A percentile compares a stretch with the other conserved stretches of the same genome.
Evolutionary conservation across 2,113 vertebrate species (phyloP).

Genomic region (Tilapia sparmanii): DNA sequence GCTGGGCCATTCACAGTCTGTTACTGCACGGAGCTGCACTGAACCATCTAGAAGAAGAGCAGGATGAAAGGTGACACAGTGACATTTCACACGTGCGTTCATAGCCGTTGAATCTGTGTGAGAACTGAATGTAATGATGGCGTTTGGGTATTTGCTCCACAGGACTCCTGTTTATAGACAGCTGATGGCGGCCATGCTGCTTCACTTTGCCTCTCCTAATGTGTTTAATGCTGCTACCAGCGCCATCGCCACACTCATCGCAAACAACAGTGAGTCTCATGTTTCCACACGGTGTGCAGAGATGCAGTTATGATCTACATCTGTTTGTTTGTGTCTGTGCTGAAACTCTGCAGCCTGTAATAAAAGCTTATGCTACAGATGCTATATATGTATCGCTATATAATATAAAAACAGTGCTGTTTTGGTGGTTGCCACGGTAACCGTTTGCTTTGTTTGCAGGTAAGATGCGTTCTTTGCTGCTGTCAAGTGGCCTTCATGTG

Average conservation of each 20-base stretch:
- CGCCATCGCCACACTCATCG: constrained; percentile 79
- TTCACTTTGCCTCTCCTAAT: constrained; percentile 81
- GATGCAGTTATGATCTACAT: background rate
- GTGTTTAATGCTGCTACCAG: constrained; percentile 85
- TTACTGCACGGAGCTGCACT: constrained; percentile 77
- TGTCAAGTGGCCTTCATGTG: constrained; percentile 88
- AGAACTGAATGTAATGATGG: background rate
- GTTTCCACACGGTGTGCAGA: background rate
- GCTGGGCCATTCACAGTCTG: constrained; percentile 89
- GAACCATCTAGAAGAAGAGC: constrained; percentile 77
- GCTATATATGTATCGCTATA: background rate
- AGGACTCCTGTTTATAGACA: constrained; percentile 87
- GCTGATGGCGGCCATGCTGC: constrained; percentile 87
- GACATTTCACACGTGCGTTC: background rate
- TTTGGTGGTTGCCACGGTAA: background rate
- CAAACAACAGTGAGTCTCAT: constrained; percentile 77
- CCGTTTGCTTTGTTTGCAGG: constrained; percentile 58
- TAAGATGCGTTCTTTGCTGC: constrained; percentile 76
- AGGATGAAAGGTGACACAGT: constrained; percentile 71
- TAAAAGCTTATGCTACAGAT: background rate
- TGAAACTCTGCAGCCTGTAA: background rate
- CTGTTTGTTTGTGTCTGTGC: background rate
- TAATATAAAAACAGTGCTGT: background rate
- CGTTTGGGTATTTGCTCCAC: background rate
- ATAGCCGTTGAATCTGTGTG: background rate